Evolutionary conservation across 2,797 vertebrate species (phyloP).

Genomic region (Rhadinocentrus ornatus): DNA sequence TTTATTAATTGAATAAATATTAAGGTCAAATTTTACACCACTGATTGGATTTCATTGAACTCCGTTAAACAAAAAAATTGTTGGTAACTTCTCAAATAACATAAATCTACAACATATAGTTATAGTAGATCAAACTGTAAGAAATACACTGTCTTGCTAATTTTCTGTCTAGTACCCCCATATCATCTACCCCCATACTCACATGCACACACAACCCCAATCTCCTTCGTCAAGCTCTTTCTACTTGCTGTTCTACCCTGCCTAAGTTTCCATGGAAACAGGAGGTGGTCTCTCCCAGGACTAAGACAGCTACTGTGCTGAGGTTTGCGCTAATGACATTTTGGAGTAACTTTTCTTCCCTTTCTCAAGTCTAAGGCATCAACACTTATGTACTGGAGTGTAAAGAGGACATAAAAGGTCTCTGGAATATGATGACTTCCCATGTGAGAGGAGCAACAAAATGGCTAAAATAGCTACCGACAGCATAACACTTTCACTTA

Average conservation of each 20-base stretch:
- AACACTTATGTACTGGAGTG: slow-evolving; percentile 42
- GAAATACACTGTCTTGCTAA: slow-evolving; percentile 37
- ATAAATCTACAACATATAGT: slow-evolving; percentile 47
- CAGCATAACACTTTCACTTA: background rate
- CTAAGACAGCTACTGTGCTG: slow-evolving; percentile 74
- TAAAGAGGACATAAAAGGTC: slow-evolving; percentile 43
- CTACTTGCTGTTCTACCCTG: slow-evolving; percentile 69
- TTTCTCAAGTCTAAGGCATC: slow-evolving; percentile 59
- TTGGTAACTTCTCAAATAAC: slow-evolving; percentile 39
- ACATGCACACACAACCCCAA: slow-evolving; percentile 47
- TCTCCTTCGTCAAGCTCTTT: slow-evolving; percentile 47
- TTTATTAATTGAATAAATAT: background rate
- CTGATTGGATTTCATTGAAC: background rate
- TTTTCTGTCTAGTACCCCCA: slow-evolving; percentile 43
- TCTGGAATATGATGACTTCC: slow-evolving; percentile 23
- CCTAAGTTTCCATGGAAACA: slow-evolving; percentile 86
- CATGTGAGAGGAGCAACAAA: slow-evolving; percentile 29
- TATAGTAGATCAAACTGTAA: slow-evolving; percentile 38
- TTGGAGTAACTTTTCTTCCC: slow-evolving; percentile 73
- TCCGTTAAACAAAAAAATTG: slow-evolving; percentile 17
- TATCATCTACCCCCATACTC: slow-evolving; percentile 42
- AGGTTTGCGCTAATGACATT: slow-evolving; percentile 79
- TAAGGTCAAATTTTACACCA: background rate
- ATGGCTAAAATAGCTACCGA: background rate
- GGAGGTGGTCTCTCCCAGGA: slow-evolving; percentile 79